Conservation (phyloP, 2,888 invertebrate genomes). For the Clanis bilineata region DNA sequence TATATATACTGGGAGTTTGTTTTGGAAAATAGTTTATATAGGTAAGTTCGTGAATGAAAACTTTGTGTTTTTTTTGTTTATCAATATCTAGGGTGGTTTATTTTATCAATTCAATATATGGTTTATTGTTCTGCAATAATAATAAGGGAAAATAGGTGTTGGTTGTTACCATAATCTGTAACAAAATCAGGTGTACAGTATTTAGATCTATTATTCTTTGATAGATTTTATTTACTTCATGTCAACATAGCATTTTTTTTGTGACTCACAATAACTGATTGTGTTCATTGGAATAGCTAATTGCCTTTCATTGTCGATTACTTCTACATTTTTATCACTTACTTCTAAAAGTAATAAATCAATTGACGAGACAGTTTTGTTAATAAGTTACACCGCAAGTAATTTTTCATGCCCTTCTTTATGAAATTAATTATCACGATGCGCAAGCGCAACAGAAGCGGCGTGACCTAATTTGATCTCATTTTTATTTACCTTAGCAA, state of each 20-base stretch:
- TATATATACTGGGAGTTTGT: neutral
- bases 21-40: neutral
- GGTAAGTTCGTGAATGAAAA: constrained; percentile 6
- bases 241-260: neutral
- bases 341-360: constrained; percentile 1
- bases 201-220: too few species aligned
- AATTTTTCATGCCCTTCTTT: constrained; percentile 10
- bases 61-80: neutral
- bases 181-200: too few species aligned
- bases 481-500: constrained; percentile 44
- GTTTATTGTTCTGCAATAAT: too few species aligned
- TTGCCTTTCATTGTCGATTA: constrained; percentile 3
- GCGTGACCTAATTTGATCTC: constrained; percentile 37
- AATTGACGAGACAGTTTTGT: constrained; percentile 3
- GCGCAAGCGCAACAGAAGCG: constrained; percentile 1
- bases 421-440: neutral
- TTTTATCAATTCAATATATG: too few species aligned
- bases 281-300: constrained; percentile 4
- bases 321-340: constrained; percentile 8
- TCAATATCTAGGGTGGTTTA: neutral
- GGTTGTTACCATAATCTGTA: too few species aligned
- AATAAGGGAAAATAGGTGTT: too few species aligned
- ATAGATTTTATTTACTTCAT: neutral
- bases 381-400: neutral
- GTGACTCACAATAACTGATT: neutral